Conservation (phyloP, 1,140 invertebrate species). For the Aphelenchoides fujianensis region DNA sequence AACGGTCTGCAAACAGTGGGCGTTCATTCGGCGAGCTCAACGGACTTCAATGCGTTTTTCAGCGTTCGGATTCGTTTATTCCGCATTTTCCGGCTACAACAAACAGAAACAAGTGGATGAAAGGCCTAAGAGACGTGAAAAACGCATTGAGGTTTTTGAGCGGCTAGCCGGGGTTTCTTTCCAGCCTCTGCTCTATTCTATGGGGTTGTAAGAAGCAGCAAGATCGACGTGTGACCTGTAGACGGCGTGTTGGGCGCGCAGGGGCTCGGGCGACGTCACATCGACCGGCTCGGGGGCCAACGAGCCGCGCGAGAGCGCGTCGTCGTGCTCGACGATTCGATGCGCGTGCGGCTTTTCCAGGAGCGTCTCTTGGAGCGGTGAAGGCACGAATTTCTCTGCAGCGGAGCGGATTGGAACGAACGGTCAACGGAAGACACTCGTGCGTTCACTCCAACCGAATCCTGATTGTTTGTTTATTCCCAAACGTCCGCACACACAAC, state of each 20-base stretch:
- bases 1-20: slow-evolving; percentile 48
- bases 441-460: background rate
- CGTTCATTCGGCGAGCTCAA: no score
- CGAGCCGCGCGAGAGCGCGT: slow-evolving; percentile 47
- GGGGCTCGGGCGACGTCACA: slow-evolving; percentile 33
- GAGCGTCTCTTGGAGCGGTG: slow-evolving; percentile 52
- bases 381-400: slow-evolving; percentile 52
- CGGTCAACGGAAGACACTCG: no score
- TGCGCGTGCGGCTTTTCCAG: slow-evolving; percentile 47
- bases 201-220: slow-evolving; percentile 59
- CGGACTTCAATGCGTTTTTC: slow-evolving; percentile 8
- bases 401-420: background rate
- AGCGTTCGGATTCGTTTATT: background rate
- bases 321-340: slow-evolving; percentile 45
- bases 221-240: slow-evolving; percentile 57
- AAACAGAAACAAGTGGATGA: slow-evolving; percentile 7
- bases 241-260: slow-evolving; percentile 57
- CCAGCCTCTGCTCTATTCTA: slow-evolving; percentile 40
- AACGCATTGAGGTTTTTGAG: slow-evolving; percentile 17
- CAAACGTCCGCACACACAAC: background rate
- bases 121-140: no score
- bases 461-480: no score
- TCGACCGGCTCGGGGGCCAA: slow-evolving; percentile 29
- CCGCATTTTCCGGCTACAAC: background rate
- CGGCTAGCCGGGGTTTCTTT: background rate